Percentiles rank a stretch among this genome's conserved stretches.
phyloP scores from a whole-genome alignment of 2,113 vertebrate species.

The Ameiurus melas region DNA sequence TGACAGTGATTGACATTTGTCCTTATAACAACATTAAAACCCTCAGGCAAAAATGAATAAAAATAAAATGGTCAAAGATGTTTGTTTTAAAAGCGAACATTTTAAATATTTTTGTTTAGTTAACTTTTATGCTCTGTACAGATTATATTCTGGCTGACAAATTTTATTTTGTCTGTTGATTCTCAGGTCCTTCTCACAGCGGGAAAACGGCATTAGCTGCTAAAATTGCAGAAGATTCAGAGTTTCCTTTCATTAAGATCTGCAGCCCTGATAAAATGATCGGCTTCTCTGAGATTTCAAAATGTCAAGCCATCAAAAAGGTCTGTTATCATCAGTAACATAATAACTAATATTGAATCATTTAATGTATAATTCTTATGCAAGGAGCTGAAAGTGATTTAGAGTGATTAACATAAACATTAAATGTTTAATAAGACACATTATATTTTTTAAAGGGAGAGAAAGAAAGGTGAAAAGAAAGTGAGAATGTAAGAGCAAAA shows the following conservation, averaged over 20 bases:
- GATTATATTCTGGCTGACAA: not conserved
- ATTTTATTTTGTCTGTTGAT: not conserved
- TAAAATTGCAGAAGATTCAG: conserved; percentile 85
- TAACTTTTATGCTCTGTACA: not conserved
- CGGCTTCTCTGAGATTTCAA: conserved; percentile 87
- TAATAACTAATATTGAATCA: not conserved
- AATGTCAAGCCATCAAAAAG: conserved; percentile 93
- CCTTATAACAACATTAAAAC: not conserved
- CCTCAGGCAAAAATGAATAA: not conserved
- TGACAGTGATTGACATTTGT: not conserved
- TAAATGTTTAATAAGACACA: not conserved
- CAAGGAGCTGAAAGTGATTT: not conserved
- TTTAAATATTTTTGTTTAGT: not conserved
- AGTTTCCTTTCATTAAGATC: conserved; percentile 93
- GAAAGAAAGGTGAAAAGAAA: not conserved
- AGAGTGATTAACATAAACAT: not conserved
- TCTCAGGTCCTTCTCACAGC: conserved; percentile 83
- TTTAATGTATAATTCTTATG: not conserved
- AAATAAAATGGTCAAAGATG: not conserved
- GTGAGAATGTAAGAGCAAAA: not conserved
- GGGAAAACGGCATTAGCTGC: conserved; percentile 88
- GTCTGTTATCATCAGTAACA: conserved; percentile 57
- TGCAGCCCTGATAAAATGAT: conserved; percentile 94
- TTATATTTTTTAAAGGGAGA: not conserved
- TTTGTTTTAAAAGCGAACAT: not conserved